Evolutionary conservation across 1,140 invertebrate species (phyloP), one percentile per base, ranked within the genome.

Genomic region (Tachypleus tridentatus): DNA sequence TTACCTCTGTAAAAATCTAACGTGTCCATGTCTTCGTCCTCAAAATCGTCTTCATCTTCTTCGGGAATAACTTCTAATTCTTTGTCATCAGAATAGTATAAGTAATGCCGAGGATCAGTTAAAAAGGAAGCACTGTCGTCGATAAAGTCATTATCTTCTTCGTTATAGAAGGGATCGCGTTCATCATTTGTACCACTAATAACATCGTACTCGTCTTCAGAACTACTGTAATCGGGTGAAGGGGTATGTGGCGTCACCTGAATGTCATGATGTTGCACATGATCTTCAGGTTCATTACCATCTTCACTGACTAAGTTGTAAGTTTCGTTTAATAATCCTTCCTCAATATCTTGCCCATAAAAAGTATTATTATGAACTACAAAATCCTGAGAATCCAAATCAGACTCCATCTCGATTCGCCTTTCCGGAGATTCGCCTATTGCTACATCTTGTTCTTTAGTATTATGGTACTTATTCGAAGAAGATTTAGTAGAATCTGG

Each of bases 21-120:
- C 29, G 29, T 1, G 29, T 29, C 29, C 29, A 29, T 29, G 29
- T 29, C 29, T 59, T 70, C 67, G 53, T 70, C 64, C 49, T 70
- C 67, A 29, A 63, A 57, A 52, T 71, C 70, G 48, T 70, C 69
- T 51, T 68, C 68, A 48, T 70, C 69, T 66, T 70, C 69, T 61
- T 70, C 69, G n/a, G 67, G 69, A 51, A 71, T 71, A 7, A 71
- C 70, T 64, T 71, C 70, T 9, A 71, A 52, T 60, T 69, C 70
- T 57, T 70, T 66, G 3, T 65, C 68, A 47, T 69, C 68, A 0
- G 62, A 50, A 61, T 68, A 70, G 58, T 70, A 70, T 5, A 61
- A 47, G 49, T 65, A 66, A 11, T 64, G 58, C 3, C 64, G 57
- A 47, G 65, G 65, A 64, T 68, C 67, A 49, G 60, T 62, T 51